Percentiles rank a stretch among this genome's conserved stretches.
These are phyloP conservation scores for Pterostichus niger DNA, from an alignment of 2,888 invertebrate genomes.

Conservation along the genomic window DNA sequence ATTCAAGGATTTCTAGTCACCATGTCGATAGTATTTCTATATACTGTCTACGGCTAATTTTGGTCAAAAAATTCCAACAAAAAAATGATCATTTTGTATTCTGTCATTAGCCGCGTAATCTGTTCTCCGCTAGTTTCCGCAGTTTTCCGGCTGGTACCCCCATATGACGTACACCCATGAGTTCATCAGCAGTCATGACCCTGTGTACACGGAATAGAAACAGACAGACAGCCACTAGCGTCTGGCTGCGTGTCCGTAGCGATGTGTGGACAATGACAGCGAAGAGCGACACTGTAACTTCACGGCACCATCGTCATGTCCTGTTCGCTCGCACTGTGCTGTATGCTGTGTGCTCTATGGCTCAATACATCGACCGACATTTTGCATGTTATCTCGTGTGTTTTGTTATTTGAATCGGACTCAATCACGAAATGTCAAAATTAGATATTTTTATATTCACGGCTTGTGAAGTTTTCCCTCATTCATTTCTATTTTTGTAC, in stretches of 20 bases:
- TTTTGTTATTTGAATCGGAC: background rate
- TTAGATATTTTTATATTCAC: background rate
- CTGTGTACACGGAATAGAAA: conserved; percentile 41
- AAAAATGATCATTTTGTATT: too few species aligned
- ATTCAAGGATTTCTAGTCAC: too few species aligned
- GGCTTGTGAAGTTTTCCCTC: too few species aligned
- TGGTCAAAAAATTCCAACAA: background rate
- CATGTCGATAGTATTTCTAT: too few species aligned
- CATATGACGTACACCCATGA: conserved; percentile 1
- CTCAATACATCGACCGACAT: conserved; percentile 62
- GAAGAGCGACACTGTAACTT: conserved; percentile 12
- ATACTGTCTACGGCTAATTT: too few species aligned
- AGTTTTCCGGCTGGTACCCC: background rate
- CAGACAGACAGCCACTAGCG: conserved; percentile 7
- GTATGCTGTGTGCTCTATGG: background rate
- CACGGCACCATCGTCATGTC: conserved; percentile 15
- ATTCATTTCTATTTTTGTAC: too few species aligned
- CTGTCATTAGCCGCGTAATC: background rate
- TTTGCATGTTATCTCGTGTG: conserved; percentile 17
- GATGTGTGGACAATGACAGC: conserved; percentile 60
- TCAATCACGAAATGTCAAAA: conserved; percentile 10
- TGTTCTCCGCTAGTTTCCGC: background rate
- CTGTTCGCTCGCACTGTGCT: conserved; percentile 2
- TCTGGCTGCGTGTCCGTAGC: conserved; percentile 16
- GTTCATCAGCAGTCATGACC: conserved; percentile 62